Base-by-base conservation (phyloP, 2,797 vertebrate species). In the Octomys mimax region DNA sequence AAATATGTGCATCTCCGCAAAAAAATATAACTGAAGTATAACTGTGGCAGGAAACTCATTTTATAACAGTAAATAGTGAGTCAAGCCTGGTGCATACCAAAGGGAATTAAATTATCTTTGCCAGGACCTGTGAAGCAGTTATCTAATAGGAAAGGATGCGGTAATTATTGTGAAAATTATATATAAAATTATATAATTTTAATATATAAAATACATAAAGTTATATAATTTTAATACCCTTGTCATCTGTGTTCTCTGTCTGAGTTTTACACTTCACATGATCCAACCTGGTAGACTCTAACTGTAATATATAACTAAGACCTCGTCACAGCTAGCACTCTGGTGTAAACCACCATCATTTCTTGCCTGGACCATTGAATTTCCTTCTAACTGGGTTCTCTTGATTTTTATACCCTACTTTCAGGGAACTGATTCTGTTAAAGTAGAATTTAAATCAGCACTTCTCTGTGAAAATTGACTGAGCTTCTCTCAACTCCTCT, bases 161-260 rank as follows among this genome's bases (percentile, higher is more conserved):
- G 77, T 91, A 61, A 89, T 82, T 21, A 14, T 80, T 95, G 95
- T 42, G 42, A 42, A 42, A 42, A 42, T 42, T 42, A 42, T 42
- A 42, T 42, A 42, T 42, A 42, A 42, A 42, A 42, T 42, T 42
- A 42, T 42, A 42, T 42, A 42, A 42, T 42, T 42, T 42, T 42
- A 42, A 42, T 42, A 42, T 42, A 42, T 42, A 42, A 6, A 42
- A 6, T 42, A 42, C 5, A 42, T 42, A 42, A 42, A 42, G 5
- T 42, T 42, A 42, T 42, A 42, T 33, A 89, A 71, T 71, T 91
- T 95, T 73, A 92, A 54, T 24, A 84, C 33, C 19, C 62, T 87
- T 66, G 54, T 87, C 71, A 96, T 73, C 33, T 39, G 33, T 85
- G 77, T 73, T 62, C 91, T 96, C 46, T 70, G 14, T 75, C 66